Evolutionary conservation across 2,113 vertebrate genomes (phyloP), one percentile per base, ranked within the genome.

Genomic region (Eublepharis macularius): DNA sequence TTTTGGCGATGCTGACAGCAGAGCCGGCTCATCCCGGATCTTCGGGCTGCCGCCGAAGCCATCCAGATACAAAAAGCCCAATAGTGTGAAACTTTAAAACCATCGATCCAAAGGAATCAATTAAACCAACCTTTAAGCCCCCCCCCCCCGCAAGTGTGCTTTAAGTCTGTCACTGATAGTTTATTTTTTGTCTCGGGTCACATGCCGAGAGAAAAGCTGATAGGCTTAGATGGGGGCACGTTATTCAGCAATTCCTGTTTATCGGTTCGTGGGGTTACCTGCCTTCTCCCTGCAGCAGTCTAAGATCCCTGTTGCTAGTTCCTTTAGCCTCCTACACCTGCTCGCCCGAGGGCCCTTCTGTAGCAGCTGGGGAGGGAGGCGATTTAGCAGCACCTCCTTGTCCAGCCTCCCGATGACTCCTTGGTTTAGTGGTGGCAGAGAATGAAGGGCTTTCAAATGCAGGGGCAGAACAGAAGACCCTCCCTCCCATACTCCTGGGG

Each of bases 121-220:
- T 89, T 89, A 91, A 90, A 94, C 80, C 85, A 92, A 89, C 92
- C 87, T 80, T 84, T 87, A 80, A n/a, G n/a, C n/a, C n/a, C n/a
- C n/a, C n/a, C n/a, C 16, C 43, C 73, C 19, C 85, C 39, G 85
- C 41, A 57, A 88, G 75, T 32, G 43, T 65, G 87, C n/a, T 84
- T 76, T 79, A 81, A 85, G 82, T 84, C 63, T 34, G 76, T 86
- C 66, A 73, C 1, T 87, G 86, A 85, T 85, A 54, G 70, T 29
- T 91, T 89, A 74, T 91, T 80, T 80, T 21, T 39, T 80, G n/a
- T 13, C 65, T 92, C 0, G 4, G 82, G 79, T 77, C 34, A 39
- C 83, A 80, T 77, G 79, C 60, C 10, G 19, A 3, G 17, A 78
- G 78, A 91, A 80, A 83, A 16, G 41, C 34, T 49, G n/a, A 83